Base-by-base conservation (phyloP, 2,888 invertebrate species). In the Cheilosia pagana region DNA sequence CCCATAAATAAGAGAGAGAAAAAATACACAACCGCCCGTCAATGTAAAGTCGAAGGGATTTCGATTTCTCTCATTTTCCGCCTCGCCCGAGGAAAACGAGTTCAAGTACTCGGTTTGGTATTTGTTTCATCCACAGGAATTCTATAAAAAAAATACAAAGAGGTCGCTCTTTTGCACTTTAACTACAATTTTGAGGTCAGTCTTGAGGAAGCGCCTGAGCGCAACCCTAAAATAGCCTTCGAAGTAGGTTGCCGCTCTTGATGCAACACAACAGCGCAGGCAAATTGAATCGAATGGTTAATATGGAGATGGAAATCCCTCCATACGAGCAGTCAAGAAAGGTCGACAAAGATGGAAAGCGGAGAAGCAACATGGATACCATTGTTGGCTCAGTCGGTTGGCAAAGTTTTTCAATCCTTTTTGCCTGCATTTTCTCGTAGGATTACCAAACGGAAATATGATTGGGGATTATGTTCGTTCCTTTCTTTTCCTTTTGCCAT, bases 241-340 rank as follows among this genome's bases (percentile, higher is more conserved):
- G 41, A 75, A 68, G 68, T 76, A 35, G 63, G 70, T 76, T 81
- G 41, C 70, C 60, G 63, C 76, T 71, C 75, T 81, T 59, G 76
- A 71, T 59, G 63, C 41, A 72, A 43, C 48, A 53, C n/a, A 53
- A 28, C 53, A 16, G 4, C 48, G 19, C 19, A 55, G 16, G n/a
- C 31, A 19, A 57, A 62, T 74, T 74, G 19, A 74, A 68, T 79
- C 59, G 57, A 65, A 78, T 52, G 39, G 71, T 28, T 52, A 71
- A 74, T 62, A 72, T 79, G 65, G 43, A 71, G 52, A 50, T 28
- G 28, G 28, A 28, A 28, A 28, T 28, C 28, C 60, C 8, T 62
- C 21, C 21, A 16, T 14, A 7, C 23, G 48, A 31, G 21, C 14
- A 31, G 62, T 5, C 60, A 45, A 21, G 19, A 8, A 25, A 21